Evolutionary conservation across 2,888 invertebrate genomes (phyloP).

Genomic region (Hydraecia micacea): DNA sequence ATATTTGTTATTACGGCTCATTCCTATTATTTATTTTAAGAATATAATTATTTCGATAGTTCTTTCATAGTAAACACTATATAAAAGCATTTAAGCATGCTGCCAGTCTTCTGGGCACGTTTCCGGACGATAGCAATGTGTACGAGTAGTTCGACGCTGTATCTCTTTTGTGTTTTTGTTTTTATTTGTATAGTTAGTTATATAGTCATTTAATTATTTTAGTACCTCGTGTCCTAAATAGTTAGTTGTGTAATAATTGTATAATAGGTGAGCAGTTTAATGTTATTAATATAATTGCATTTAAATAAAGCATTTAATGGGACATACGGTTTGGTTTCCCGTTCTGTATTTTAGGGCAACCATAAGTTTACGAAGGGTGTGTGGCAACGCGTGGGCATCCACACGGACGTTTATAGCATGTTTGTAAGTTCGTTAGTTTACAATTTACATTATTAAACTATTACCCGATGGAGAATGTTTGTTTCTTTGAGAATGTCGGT

Average conservation of each 20-base stretch:
- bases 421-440: conserved; percentile 65
- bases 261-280: neutral
- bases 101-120: neutral
- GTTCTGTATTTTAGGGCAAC: conserved; percentile 37
- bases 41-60: neutral
- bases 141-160: neutral
- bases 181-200: neutral
- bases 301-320: neutral
- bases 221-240: neutral
- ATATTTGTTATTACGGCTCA: neutral
- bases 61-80: neutral
- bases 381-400: conserved; percentile 71
- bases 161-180: neutral
- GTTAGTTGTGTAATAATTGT: neutral
- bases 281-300: neutral
- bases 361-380: conserved; percentile 62
- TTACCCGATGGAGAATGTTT: conserved; percentile 63
- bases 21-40: neutral
- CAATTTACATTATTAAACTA: conserved; percentile 66
- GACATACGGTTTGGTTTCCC: neutral
- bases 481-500: conserved; percentile 56
- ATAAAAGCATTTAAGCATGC: neutral
- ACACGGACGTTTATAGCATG: conserved; percentile 62
- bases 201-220: neutral
- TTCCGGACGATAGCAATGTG: neutral